Percentiles rank a stretch among this genome's conserved stretches.
Evolutionary conservation across 2,888 invertebrate genomes (phyloP).

Genomic region (Drosophila stalkeri): DNA sequence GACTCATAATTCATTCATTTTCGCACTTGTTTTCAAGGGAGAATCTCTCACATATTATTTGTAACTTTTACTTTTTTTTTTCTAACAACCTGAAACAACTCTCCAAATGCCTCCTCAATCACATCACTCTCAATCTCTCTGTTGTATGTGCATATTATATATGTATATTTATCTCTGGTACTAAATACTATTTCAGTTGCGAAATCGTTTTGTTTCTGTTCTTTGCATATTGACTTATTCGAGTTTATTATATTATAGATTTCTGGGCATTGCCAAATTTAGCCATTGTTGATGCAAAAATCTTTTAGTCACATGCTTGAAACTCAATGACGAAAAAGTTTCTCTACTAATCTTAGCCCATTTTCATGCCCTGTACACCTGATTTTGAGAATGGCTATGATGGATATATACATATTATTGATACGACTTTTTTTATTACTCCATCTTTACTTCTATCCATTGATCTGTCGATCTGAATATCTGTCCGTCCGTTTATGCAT

Average conservation of each 20-base stretch:
- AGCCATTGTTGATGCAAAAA: constrained; percentile 38
- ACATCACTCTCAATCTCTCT: neutral
- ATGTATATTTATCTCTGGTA: neutral
- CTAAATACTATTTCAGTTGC: constrained; percentile 3
- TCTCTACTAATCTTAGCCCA: constrained; percentile 20
- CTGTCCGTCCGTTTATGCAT: no score
- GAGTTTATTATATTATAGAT: constrained; percentile 7
- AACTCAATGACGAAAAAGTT: constrained; percentile 47
- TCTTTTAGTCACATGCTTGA: constrained; percentile 53
- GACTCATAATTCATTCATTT: constrained; percentile 63
- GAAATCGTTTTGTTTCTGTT: constrained; percentile 21
- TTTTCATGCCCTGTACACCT: constrained; percentile 6
- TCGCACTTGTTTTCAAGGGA: constrained; percentile 22
- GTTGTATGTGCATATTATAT: no score
- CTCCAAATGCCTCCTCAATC: neutral
- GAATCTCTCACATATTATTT: neutral
- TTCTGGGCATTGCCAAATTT: constrained; percentile 43
- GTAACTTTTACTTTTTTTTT: constrained; percentile 27
- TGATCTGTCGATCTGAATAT: no score
- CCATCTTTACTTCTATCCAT: neutral
- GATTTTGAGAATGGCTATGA: neutral
- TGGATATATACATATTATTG: neutral
- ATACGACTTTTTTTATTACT: neutral
- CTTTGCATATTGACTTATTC: constrained; percentile 20
- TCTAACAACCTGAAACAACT: neutral